phyloP scores from a whole-genome alignment of 2,797 vertebrate genomes.

The Benthosema pterotum region DNA sequence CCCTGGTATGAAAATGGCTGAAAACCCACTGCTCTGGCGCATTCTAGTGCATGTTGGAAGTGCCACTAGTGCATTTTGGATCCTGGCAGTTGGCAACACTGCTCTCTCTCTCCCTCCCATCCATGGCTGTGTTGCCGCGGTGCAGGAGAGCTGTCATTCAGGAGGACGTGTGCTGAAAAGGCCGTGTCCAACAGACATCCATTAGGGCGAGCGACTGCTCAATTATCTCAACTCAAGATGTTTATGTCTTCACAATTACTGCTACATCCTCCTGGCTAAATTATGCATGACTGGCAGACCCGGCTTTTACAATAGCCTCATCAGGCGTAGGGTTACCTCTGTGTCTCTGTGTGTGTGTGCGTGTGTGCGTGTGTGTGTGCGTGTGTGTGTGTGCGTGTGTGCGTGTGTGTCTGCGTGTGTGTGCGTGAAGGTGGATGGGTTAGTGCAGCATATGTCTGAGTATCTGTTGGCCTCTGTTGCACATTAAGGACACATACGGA shows the following conservation, averaged over 20 bases:
- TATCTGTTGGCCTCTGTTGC: too few relatives aligned
- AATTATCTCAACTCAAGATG: conserved; percentile 57
- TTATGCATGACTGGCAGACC: conserved; percentile 47
- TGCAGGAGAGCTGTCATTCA: conserved; percentile 8
- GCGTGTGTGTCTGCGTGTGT: conserved; percentile 1
- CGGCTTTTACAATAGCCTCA: conserved; percentile 15
- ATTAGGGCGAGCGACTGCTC: conserved; percentile 51
- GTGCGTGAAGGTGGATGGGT: not conserved
- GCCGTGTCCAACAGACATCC: conserved; percentile 37
- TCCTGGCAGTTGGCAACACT: too few relatives aligned
- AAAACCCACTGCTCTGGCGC: too few relatives aligned
- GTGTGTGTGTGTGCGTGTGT: conserved; percentile 6
- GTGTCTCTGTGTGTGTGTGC: not conserved
- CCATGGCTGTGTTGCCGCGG: not conserved
- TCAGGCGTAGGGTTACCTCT: not conserved
- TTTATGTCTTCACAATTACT: conserved; percentile 52
- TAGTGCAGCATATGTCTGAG: not conserved
- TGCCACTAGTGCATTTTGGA: too few relatives aligned
- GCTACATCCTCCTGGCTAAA: conserved; percentile 46
- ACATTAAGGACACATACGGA: too few relatives aligned
- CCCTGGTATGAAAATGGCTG: too few relatives aligned
- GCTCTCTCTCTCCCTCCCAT: not conserved
- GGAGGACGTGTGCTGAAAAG: conserved; percentile 5
- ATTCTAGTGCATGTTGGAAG: too few relatives aligned
- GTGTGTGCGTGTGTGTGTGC: conserved; percentile 1